These are phyloP conservation scores for Creontiades dilutus DNA, from an alignment of 2,888 invertebrate genomes.

Conservation along the genomic window DNA sequence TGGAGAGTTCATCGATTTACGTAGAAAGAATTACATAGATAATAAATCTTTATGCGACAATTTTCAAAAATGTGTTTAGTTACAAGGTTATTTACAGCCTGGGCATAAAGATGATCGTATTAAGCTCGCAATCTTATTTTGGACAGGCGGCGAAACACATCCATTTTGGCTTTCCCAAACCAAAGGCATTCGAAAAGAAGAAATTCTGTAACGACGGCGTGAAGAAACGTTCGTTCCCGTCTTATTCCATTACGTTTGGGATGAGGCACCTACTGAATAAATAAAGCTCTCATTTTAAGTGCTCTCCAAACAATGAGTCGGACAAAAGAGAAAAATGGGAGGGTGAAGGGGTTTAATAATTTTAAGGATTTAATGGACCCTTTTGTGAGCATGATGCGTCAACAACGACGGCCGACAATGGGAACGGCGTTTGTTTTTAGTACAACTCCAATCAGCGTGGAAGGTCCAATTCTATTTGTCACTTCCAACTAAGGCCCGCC, in stretches of 20 bases:
- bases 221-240: neutral
- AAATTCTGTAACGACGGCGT: neutral
- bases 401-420: slow-evolving; percentile 21
- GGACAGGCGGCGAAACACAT: neutral
- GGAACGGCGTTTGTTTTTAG: slow-evolving; percentile 22
- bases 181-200: neutral
- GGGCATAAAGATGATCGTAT: too few species aligned
- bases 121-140: too few species aligned
- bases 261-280: slow-evolving; percentile 12
- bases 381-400: neutral
- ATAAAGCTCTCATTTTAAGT: slow-evolving; percentile 15
- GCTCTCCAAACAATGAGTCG: slow-evolving; percentile 5
- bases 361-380: slow-evolving; percentile 22
- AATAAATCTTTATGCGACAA: too few species aligned
- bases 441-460: slow-evolving; percentile 5
- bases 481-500: slow-evolving; percentile 31
- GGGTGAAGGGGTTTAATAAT: neutral
- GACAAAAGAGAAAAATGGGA: slow-evolving; percentile 1
- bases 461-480: slow-evolving; percentile 34
- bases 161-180: neutral
- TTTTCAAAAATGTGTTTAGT: too few species aligned
- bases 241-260: neutral
- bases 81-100: too few species aligned
- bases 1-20: too few species aligned
- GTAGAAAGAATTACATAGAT: too few species aligned